Conservation (phyloP, 2,797 vertebrate genomes). For the Heteromormyrus szaboi region DNA sequence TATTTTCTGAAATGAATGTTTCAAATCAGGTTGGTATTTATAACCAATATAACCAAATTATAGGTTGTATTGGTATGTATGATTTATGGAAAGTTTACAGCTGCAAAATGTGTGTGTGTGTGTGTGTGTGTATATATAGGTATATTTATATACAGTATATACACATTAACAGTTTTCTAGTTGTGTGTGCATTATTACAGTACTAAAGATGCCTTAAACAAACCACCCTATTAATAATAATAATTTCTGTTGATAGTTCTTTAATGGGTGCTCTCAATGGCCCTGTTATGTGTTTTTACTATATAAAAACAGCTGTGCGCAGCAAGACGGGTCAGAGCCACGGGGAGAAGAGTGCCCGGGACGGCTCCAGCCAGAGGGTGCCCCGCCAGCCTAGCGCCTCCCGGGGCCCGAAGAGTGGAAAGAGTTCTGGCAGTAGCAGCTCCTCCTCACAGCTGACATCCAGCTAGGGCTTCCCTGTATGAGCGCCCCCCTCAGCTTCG, state of each 20-base stretch:
- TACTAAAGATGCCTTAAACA: background rate
- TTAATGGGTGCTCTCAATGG: background rate
- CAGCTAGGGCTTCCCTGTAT: conserved; percentile 23
- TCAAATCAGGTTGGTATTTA: background rate
- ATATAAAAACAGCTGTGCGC: conserved; percentile 60
- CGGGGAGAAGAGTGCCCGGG: conserved; percentile 64
- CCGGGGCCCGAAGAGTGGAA: conserved; percentile 76
- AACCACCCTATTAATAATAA: background rate
- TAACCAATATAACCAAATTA: background rate
- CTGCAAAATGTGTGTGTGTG: background rate
- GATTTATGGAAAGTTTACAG: background rate
- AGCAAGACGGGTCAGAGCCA: conserved; percentile 62
- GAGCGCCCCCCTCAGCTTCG: background rate
- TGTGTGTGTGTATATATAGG: background rate
- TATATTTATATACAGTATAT: background rate
- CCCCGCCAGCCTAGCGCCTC: conserved; percentile 81
- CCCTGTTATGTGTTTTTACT: conserved; percentile 9
- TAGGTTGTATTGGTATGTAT: background rate
- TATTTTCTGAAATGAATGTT: background rate
- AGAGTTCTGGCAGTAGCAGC: conserved; percentile 73
- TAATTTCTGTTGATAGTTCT: background rate
- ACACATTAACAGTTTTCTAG: background rate
- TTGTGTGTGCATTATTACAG: background rate
- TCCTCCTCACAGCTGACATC: conserved; percentile 69
- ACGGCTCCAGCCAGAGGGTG: conserved; percentile 76